These are phyloP conservation scores for Merodon equestris DNA, from an alignment of 2,888 invertebrate species.

Conservation along the genomic window DNA sequence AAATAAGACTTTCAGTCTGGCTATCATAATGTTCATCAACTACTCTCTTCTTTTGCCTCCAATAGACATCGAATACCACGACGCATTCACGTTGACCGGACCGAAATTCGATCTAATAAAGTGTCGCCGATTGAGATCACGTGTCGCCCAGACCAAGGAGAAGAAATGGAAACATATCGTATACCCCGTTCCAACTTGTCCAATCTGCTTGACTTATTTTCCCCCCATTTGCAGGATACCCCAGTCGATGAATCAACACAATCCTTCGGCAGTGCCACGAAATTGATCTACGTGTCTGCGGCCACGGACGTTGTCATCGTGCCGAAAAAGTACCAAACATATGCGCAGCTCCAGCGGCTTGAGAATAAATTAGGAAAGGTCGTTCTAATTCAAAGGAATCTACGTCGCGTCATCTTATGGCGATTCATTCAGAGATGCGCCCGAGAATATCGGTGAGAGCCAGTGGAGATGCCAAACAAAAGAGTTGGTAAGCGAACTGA, in stretches of 20 bases:
- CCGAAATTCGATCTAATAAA: constrained; percentile 75
- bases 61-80: constrained; percentile 84
- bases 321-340: constrained; percentile 83
- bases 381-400: constrained; percentile 83
- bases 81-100: constrained; percentile 90
- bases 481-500: constrained; percentile 42
- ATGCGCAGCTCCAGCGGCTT: constrained; percentile 82
- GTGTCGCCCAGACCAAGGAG: constrained; percentile 84
- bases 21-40: neutral
- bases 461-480: constrained; percentile 11
- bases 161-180: constrained; percentile 77
- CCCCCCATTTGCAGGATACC: constrained; percentile 73
- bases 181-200: constrained; percentile 57
- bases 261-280: constrained; percentile 75
- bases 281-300: constrained; percentile 80
- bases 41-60: neutral
- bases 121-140: constrained; percentile 72
- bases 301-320: constrained; percentile 83
- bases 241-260: constrained; percentile 76
- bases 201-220: constrained; percentile 11
- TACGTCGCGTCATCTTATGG: constrained; percentile 77
- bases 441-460: constrained; percentile 79
- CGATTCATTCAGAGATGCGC: constrained; percentile 80
- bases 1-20: too few relatives aligned
- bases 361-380: constrained; percentile 82